These are phyloP conservation scores for Hymenochirus boettgeri DNA, from an alignment of 2,113 vertebrate genomes.

Conservation along the genomic window DNA sequence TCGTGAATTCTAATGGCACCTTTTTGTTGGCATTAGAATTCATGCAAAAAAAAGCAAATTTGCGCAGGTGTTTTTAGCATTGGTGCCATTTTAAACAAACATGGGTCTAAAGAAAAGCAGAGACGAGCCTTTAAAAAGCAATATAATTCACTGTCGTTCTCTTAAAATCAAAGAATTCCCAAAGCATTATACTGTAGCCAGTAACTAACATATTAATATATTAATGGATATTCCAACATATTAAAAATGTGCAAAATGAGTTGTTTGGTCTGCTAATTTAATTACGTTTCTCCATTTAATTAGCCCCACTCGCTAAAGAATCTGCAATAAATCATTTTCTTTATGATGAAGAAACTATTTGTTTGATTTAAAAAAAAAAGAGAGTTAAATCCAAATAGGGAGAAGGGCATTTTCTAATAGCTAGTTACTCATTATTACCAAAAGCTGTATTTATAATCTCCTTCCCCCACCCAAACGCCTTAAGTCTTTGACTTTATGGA, in stretches of 20 bases:
- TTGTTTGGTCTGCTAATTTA: not conserved
- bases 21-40: no score
- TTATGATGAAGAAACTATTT: not conserved
- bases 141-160: not conserved
- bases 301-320: not conserved
- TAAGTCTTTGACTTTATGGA: not conserved
- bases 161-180: not conserved
- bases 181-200: not conserved
- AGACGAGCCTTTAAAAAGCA: no score
- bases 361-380: not conserved
- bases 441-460: not conserved
- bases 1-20: no score
- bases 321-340: slow-evolving; percentile 1
- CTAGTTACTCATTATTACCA: not conserved
- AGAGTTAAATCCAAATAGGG: not conserved
- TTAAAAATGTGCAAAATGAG: not conserved
- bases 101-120: no score
- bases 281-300: not conserved
- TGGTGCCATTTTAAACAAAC: no score
- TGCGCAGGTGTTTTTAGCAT: no score
- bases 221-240: not conserved
- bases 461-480: not conserved
- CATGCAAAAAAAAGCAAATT: no score
- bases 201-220: not conserved
- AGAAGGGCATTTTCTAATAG: not conserved